Conservation (phyloP, 2,888 invertebrate species). For the Stenichneumon culpator region DNA sequence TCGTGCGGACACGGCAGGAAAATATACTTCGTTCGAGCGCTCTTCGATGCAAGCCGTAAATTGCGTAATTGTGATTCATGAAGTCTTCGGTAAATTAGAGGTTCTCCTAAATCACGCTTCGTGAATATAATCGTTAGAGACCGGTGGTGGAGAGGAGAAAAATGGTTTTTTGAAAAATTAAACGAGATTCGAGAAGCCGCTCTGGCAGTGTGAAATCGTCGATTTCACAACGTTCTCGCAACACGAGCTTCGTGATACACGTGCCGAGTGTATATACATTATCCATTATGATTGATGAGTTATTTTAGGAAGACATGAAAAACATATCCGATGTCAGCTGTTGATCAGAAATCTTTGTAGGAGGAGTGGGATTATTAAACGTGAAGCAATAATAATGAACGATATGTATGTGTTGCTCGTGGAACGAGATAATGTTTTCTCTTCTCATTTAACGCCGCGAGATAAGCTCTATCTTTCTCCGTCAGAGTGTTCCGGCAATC, state of each 20-base stretch:
- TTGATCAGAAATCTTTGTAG: conserved; percentile 44
- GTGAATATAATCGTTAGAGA: conserved; percentile 2
- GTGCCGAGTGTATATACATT: conserved; percentile 2
- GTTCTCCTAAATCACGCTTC: conserved; percentile 15
- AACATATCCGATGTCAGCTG: conserved; percentile 43
- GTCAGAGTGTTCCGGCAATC: background rate
- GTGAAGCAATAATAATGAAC: conserved; percentile 52
- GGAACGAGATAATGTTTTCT: conserved; percentile 35
- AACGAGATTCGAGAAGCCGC: background rate
- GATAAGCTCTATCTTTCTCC: conserved; percentile 33
- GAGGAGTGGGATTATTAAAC: conserved; percentile 41
- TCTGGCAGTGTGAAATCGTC: conserved; percentile 4
- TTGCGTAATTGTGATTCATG: conserved; percentile 38
- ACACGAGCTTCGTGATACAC: conserved; percentile 3
- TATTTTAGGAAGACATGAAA: conserved; percentile 53
- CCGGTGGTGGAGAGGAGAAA: background rate
- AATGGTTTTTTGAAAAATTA: background rate
- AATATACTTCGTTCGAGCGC: background rate
- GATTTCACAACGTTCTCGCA: conserved; percentile 27
- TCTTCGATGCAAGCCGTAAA: conserved; percentile 12
- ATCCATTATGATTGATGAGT: conserved; percentile 61
- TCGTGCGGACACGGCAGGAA: background rate
- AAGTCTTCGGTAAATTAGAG: conserved; percentile 15
- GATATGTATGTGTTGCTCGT: background rate
- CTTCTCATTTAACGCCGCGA: conserved; percentile 32